Base-by-base conservation (phyloP, 2,797 vertebrate genomes). In the Paguma larvata region DNA sequence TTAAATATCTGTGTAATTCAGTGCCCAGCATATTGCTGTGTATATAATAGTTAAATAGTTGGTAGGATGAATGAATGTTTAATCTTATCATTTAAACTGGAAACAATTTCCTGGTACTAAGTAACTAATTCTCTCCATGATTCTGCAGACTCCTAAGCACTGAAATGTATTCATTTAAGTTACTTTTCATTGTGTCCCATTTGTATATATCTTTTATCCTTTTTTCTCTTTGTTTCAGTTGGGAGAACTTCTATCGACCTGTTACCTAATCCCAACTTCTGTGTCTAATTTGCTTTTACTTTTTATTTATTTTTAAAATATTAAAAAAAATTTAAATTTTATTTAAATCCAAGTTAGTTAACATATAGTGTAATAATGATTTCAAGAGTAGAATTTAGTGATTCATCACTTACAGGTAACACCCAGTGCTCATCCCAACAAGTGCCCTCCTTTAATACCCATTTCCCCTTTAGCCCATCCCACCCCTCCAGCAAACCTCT, bases 121-220 rank as follows among this genome's bases (percentile, higher is more conserved):
- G 44, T 84, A 68, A 91, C 9, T 23, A 59, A 59, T 59, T 59
- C 56, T 92, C 41, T 92, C n/a, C 53, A 18, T 79, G 62, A 84
- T 92, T 95, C 27, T 79, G 16, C 48, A 53, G n/a, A 72, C 30
- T 70, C 1, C 59, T 32, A 62, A 19, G 32, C 70, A 85, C 21
- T 78, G 41, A 89, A 95, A 89, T 96, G 21, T 93, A 38, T 89
- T 85, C 13, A 70, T 95, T 77, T 92, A 84, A 77, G 13, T 93
- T 62, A 92, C 27, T 84, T 89, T 77, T 95, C 34, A 44, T 79
- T 96, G n/a, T 70, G 70, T 96, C 23, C 30, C n/a, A 89, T 38
- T 2, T 68, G 13, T n/a, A 19, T 65, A 10, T 82, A 70, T 44
- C 85, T 92, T 51, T 72, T 6, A 67, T 44, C 53, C 70, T 44